Conservation (phyloP, 2,113 vertebrate genomes). For the Craseonycteris thonglongyai region DNA sequence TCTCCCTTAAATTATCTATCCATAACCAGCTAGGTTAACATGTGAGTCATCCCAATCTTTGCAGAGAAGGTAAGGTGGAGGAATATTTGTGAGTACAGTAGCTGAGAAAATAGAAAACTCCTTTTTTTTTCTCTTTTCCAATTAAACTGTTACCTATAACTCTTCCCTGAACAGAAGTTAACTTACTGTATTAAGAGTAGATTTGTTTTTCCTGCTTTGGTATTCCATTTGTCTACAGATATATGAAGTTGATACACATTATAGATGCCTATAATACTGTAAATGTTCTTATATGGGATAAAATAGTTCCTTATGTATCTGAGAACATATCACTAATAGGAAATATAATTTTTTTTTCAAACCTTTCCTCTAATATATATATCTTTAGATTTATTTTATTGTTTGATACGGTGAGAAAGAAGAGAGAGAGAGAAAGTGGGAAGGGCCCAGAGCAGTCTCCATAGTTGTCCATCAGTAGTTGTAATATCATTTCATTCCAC, state of each 20-base stretch:
- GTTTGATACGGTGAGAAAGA: too few relatives aligned
- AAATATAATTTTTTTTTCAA: constrained; percentile 35
- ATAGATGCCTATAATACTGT: constrained; percentile 2
- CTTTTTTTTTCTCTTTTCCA: background rate
- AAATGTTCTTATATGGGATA: background rate
- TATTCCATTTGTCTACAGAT: background rate
- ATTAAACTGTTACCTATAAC: background rate
- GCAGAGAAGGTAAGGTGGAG: background rate
- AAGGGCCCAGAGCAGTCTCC: too few relatives aligned
- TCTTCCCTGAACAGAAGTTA: background rate
- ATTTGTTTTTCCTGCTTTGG: background rate
- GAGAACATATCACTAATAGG: background rate
- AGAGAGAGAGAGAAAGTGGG: too few relatives aligned
- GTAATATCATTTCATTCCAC: too few relatives aligned
- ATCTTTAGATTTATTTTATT: too few relatives aligned
- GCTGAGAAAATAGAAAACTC: background rate
- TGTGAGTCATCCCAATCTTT: background rate
- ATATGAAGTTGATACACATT: background rate
- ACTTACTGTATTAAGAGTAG: background rate
- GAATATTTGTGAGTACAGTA: background rate
- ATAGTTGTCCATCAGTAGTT: too few relatives aligned
- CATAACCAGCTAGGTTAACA: background rate
- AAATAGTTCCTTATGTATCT: background rate
- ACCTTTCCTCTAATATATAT: background rate
- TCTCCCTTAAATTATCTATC: background rate